A percentile compares a stretch with the other conserved stretches of the same genome.
These are phyloP conservation scores for Nicator chloris DNA, from an alignment of 2,113 vertebrate genomes.

Conservation along the genomic window DNA sequence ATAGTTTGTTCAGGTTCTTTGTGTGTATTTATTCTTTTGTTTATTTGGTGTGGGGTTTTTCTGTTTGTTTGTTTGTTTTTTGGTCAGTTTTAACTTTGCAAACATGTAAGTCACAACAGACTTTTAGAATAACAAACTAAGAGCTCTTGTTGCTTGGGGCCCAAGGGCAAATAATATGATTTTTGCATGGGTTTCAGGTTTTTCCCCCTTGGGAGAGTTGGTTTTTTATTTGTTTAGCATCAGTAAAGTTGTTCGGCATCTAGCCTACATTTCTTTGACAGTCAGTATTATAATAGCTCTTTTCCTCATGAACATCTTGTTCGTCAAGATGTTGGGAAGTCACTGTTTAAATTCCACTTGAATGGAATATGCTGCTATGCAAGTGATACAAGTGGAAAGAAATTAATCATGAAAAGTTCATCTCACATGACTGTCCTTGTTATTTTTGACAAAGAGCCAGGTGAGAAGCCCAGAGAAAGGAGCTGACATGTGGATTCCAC, in stretches of 20 bases:
- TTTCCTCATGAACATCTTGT: not conserved
- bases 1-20: not conserved
- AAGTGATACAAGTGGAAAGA: not conserved
- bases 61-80: too few species aligned
- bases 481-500: not conserved
- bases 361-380: not conserved
- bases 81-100: not conserved
- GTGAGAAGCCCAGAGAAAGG: not conserved
- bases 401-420: not conserved
- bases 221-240: not conserved
- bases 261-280: not conserved
- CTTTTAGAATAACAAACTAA: not conserved
- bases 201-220: rapidly evolving
- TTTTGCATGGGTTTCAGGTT: not conserved
- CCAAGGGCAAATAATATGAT: rapidly evolving
- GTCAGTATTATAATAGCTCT: not conserved
- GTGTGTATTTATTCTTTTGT: not conserved
- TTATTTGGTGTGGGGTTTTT: too few species aligned
- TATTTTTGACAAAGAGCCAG: not conserved
- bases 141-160: not conserved
- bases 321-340: not conserved
- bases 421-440: not conserved
- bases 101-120: not conserved
- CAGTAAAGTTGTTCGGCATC: not conserved
- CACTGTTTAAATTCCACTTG: not conserved